phyloP scores from a whole-genome alignment of 2,888 invertebrate species.

The Andrena dorsata region DNA sequence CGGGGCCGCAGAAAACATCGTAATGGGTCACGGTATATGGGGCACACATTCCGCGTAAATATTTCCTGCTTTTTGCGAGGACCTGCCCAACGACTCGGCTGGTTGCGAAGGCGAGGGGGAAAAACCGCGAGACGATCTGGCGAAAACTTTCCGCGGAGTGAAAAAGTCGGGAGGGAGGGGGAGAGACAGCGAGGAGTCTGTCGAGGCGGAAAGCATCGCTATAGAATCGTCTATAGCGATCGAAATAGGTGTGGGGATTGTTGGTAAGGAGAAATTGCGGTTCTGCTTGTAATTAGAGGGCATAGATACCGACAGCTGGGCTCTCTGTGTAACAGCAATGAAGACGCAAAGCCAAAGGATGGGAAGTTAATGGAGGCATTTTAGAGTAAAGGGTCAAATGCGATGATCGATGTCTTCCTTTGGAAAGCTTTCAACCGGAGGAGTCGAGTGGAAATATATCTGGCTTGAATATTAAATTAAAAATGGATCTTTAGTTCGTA shows the following conservation, averaged over 20 bases:
- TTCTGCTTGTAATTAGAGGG: too few species aligned
- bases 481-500: too few species aligned
- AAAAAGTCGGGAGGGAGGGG: constrained; percentile 52
- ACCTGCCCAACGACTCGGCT: neutral
- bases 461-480: too few species aligned
- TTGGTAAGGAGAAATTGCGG: neutral
- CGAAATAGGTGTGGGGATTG: neutral
- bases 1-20: constrained; percentile 19
- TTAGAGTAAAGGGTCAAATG: too few species aligned
- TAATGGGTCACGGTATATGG: constrained; percentile 51
- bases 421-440: too few species aligned
- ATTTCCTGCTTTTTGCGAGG: constrained; percentile 27
- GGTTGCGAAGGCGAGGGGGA: neutral
- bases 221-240: neutral
- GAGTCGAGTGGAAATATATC: too few species aligned
- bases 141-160: constrained; percentile 42
- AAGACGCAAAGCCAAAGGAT: too few species aligned
- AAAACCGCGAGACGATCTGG: constrained; percentile 7
- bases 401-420: too few species aligned
- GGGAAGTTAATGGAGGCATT: too few species aligned
- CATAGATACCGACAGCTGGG: too few species aligned
- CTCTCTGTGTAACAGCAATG: too few species aligned
- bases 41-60: constrained; percentile 35
- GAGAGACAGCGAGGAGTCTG: neutral
- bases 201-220: neutral